phyloP scores from a whole-genome alignment of 2,888 invertebrate genomes.

The Loripinus fragilis region DNA sequence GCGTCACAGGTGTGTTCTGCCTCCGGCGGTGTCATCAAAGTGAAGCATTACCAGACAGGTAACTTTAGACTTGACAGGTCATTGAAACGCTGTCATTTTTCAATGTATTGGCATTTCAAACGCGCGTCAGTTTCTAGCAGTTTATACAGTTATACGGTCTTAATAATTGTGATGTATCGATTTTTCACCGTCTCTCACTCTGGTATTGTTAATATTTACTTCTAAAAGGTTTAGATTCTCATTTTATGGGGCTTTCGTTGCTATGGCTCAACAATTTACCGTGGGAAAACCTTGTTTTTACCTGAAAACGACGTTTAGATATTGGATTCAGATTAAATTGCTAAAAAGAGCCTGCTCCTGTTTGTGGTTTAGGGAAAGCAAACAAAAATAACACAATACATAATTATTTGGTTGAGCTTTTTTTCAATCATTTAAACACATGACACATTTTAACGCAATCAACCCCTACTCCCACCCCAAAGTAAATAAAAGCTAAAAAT shows the following conservation, averaged over 20 bases:
- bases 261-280: background rate
- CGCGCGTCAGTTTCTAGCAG: background rate
- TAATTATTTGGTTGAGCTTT: no score
- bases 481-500: no score
- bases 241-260: background rate
- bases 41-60: background rate
- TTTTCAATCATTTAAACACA: no score
- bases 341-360: no score
- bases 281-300: slow-evolving; percentile 2
- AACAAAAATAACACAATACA: no score
- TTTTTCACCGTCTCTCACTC: slow-evolving; percentile 2
- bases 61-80: background rate
- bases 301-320: background rate
- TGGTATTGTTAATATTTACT: background rate
- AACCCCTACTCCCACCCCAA: no score
- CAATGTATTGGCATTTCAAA: slow-evolving; percentile 16
- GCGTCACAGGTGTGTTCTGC: slow-evolving; percentile 14
- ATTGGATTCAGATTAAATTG: no score
- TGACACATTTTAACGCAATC: no score
- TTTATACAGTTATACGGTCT: background rate
- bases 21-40: slow-evolving; percentile 5
- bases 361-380: no score
- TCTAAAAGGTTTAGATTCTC: slow-evolving; percentile 10
- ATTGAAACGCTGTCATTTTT: slow-evolving; percentile 3
- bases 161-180: slow-evolving; percentile 16